Evolutionary conservation across 2,113 vertebrate genomes (phyloP).

Genomic region (Cyanistes caeruleus): DNA sequence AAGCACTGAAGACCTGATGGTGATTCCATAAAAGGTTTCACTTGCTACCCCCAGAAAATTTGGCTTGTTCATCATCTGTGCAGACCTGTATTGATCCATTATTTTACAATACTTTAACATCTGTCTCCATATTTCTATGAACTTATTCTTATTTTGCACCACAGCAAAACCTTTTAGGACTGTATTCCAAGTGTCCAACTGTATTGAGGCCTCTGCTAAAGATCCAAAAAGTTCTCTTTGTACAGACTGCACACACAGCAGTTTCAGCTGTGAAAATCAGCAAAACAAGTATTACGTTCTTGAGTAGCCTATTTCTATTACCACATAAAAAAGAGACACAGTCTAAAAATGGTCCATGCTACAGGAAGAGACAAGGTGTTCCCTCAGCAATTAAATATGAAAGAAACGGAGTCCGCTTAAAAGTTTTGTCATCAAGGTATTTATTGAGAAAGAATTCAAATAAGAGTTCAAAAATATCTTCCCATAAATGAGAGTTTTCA

Average conservation of each 20-base stretch:
- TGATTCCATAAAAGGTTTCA: neutral
- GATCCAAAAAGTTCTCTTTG: neutral
- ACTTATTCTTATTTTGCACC: neutral
- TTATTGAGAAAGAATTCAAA: neutral
- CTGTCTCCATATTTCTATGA: neutral
- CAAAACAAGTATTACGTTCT: neutral
- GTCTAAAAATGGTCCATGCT: neutral
- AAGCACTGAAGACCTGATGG: neutral
- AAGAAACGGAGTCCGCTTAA: neutral
- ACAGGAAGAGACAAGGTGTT: neutral
- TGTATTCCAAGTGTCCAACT: neutral
- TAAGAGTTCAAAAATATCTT: neutral
- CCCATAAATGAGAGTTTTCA: neutral
- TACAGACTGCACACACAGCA: neutral
- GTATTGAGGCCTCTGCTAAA: neutral
- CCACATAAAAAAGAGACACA: neutral
- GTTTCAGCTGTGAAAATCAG: constrained; percentile 21
- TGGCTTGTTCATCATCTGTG: neutral
- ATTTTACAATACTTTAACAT: neutral
- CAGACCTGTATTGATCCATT: neutral
- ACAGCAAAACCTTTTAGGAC: neutral
- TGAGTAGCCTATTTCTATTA: neutral
- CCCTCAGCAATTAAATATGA: neutral
- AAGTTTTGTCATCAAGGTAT: neutral
- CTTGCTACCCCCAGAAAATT: neutral